Evolutionary conservation across 2,797 vertebrate genomes (phyloP).

Genomic region (Tangara arthus): DNA sequence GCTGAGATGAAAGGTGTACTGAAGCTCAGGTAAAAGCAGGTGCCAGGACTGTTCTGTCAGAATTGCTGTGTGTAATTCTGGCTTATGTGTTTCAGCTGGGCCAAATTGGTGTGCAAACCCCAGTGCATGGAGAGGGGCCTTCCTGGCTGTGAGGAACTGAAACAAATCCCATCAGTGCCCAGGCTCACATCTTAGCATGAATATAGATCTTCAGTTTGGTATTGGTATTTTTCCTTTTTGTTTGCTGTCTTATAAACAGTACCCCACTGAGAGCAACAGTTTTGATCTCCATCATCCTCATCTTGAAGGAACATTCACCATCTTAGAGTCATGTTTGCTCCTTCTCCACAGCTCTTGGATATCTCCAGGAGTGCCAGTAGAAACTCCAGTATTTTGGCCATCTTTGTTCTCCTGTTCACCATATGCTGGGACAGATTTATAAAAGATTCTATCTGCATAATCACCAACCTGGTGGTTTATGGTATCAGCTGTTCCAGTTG

Average conservation of each 20-base stretch:
- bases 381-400: background rate
- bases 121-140: background rate
- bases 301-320: background rate
- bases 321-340: background rate
- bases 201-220: background rate
- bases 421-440: slow-evolving; percentile 30
- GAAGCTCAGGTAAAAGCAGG: background rate
- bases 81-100: background rate
- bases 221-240: background rate
- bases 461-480: slow-evolving; percentile 28
- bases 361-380: background rate
- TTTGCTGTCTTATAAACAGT: background rate
- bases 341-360: background rate
- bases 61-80: background rate
- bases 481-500: slow-evolving; percentile 29
- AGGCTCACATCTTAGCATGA: background rate
- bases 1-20: background rate
- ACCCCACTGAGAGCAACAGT: background rate
- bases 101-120: background rate
- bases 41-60: background rate
- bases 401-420: background rate
- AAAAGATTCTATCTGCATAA: slow-evolving; percentile 22
- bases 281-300: background rate
- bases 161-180: background rate
- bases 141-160: background rate